Conservation (phyloP, 1,140 invertebrate genomes). For the Araneus ventricosus region DNA sequence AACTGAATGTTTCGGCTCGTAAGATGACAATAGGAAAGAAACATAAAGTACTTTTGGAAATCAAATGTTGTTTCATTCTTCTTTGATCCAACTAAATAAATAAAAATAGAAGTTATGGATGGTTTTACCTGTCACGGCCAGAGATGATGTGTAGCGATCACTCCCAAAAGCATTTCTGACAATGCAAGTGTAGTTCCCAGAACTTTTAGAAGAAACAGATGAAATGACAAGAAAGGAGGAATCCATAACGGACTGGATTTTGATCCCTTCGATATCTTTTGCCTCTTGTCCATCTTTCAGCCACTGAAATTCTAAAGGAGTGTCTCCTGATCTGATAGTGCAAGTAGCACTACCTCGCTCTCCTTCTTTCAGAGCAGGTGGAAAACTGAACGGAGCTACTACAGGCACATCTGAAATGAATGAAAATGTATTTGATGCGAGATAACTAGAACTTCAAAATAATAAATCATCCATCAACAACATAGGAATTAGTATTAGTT, state of each 20-base stretch:
- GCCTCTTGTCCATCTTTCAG: slow-evolving; percentile 36
- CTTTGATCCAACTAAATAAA: no score
- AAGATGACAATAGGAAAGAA: no score
- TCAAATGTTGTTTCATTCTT: no score
- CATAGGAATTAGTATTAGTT: no score
- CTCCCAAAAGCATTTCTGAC: slow-evolving; percentile 96
- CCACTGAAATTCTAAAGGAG: slow-evolving; percentile 51
- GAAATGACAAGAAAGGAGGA: slow-evolving; percentile 46
- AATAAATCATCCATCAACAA: no score
- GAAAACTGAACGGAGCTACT: slow-evolving; percentile 76
- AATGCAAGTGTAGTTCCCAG: slow-evolving; percentile 91
- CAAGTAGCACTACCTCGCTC: slow-evolving; percentile 34
- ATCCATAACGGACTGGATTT: slow-evolving; percentile 18
- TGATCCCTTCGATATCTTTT: not conserved
- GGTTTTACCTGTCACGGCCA: slow-evolving; percentile 88
- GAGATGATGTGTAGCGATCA: slow-evolving; percentile 93
- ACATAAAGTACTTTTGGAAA: no score
- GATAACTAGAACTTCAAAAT: no score
- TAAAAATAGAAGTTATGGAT: not conserved
- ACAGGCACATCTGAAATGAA: slow-evolving; percentile 78
- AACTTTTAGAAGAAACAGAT: slow-evolving; percentile 82
- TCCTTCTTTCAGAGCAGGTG: slow-evolving; percentile 50
- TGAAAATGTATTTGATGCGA: no score
- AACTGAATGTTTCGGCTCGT: no score
- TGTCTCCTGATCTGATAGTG: slow-evolving; percentile 48